Base-by-base conservation (phyloP, 2,888 invertebrate genomes). In the Carterocephalus palaemon region DNA sequence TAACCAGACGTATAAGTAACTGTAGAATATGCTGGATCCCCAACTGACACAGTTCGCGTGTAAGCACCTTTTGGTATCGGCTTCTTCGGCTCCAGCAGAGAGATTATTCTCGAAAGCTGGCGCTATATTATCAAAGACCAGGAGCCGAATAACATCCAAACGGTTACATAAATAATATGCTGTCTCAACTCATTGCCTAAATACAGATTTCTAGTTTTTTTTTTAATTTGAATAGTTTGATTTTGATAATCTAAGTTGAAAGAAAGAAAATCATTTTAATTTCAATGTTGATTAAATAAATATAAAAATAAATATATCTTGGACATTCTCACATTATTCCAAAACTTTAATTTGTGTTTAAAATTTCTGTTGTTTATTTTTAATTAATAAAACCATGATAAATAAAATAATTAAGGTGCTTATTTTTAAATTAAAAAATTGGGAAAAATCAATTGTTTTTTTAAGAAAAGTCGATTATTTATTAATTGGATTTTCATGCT, bases 1-100 rank as follows among this genome's bases (percentile, higher is more conserved):
- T n/a, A n/a, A n/a, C n/a, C n/a, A n/a, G n/a, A n/a, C n/a, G n/a
- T n/a, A n/a, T n/a, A n/a, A n/a, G n/a, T n/a, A n/a, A 75, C 75
- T 39, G n/a, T n/a, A n/a, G 2, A 28, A 8, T 3, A 0, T 15
- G 1, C 7, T 3, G 7, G 13, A 49, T 52, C 19, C 17, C 10
- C 5, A 20, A 20, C 7, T 20, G 7, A 20, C 46, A 48, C 19
- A 49, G 8, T 52, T 53, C 42, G 49, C 53, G 36, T 48, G 45
- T 49, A 52, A 56, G 49, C 50, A 54, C 34, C 45, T 53, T 5
- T 51, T 49, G 37, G 47, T 57, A 39, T 40, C 49, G 38, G 51
- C 53, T 48, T 51, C 53, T 52, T 57, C 56, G 32, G 57, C 49
- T 51, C 53, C 57, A 52, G 49, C 53, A 40, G 48, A 53, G 38